These are phyloP conservation scores for Drosophila sechellia DNA, from an alignment of 1,140 invertebrate species.

Conservation along the genomic window DNA sequence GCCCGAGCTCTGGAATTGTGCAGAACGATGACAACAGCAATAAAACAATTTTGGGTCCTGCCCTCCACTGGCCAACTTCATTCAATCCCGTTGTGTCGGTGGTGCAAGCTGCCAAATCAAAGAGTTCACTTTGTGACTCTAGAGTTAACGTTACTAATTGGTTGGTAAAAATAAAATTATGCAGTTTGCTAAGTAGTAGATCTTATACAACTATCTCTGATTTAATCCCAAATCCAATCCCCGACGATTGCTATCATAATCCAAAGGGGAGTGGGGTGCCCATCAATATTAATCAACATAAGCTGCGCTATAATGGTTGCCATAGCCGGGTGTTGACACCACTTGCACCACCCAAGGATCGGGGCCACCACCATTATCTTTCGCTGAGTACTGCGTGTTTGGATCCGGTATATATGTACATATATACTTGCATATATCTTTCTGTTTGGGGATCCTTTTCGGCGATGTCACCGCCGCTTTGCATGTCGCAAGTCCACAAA, in stretches of 20 bases:
- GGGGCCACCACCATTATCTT: conserved; percentile 2
- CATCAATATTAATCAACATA: conserved; percentile 64
- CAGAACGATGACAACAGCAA: conserved; percentile 72
- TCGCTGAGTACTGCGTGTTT: conserved; percentile 28
- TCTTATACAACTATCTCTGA: not conserved
- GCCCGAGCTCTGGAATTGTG: conserved; percentile 10
- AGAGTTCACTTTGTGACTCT: conserved; percentile 22
- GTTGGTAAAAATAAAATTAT: conserved; percentile 23
- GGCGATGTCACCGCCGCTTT: conserved; percentile 80
- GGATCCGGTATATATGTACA: not conserved
- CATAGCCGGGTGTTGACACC: conserved; percentile 57
- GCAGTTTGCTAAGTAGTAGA: not conserved
- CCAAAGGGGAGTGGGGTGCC: not conserved
- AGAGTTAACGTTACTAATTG: conserved; percentile 45
- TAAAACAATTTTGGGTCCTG: conserved; percentile 40
- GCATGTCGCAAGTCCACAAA: conserved; percentile 69
- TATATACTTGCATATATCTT: not conserved
- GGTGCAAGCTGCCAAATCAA: conserved; percentile 21
- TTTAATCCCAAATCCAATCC: not conserved
- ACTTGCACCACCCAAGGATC: conserved; percentile 20
- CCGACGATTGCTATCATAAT: conserved; percentile 19
- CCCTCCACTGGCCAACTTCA: conserved; percentile 7
- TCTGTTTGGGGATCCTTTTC: conserved; percentile 49
- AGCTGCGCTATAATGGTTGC: conserved; percentile 50
- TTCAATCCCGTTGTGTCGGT: conserved; percentile 1